Base-by-base conservation (phyloP, 2,888 invertebrate species). In the Melanostoma mellinum region DNA sequence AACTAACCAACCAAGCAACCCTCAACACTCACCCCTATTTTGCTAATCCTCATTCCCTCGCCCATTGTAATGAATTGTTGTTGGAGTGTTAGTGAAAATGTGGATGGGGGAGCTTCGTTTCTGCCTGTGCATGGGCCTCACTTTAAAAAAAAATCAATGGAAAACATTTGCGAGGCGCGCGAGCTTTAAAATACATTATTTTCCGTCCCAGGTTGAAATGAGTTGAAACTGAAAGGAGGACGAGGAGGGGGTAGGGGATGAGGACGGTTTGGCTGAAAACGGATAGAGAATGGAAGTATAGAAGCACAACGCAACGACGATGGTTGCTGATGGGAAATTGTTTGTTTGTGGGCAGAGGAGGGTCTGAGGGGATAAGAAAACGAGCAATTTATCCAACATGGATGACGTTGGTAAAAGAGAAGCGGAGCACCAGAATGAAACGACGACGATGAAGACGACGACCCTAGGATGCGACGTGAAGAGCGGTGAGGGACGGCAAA, bases 61-160 rank as follows among this genome's bases (percentile, higher is more conserved):
- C 63, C 53, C 69, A 38, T 50, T 63, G 60, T 63, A 65, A 38
- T 63, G 50, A 76, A 50, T 67, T 77, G 63, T 65, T 50, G 32
- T 46, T 42, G 40, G 40, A 33, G 36, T 36, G 48, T n/a, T 42
- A 55, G 9, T 42, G 35, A 30, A 42, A 46, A 44, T 6, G 46
- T 35, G 32, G 63, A 9, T 38, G 63, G 46, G 6, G 9, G 35
- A 63, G 46, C 55, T 20, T 20, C 20, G 20, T 20, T 20, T 0
- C 20, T 36, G 67, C 48, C 48, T 67, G 40, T 53, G 76, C 55
- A 72, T 61, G 65, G 55, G 75, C 60, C 73, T 74, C 80, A 46
- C 80, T 81, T 78, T 76, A 71, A 81, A 87, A 46, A 20, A 87
- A 88, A 88, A 88, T 87, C 87, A 86, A 87, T 87, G 87, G 76